Evolutionary conservation across 2,888 invertebrate genomes (phyloP), one percentile per base, ranked within the genome.

Genomic region (Artemia sp.): DNA sequence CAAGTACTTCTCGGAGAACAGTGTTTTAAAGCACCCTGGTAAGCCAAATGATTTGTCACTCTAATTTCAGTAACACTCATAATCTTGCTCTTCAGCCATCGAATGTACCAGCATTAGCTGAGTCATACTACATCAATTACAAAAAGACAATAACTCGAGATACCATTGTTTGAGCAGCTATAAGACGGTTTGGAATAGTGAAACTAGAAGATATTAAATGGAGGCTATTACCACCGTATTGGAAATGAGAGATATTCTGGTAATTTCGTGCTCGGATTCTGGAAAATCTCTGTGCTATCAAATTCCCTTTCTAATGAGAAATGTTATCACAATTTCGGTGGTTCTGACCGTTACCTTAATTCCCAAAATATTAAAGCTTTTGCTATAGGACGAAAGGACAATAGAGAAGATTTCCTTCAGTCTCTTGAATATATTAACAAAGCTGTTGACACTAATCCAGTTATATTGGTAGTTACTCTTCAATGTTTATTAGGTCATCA

Each of bases 381-480:
- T n/a, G 53, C 11, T 11, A 53, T 53, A 11, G 53, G 53, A 11
- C 1, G 1, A 4, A 4, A 3, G 2, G 14, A 3, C 2, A 53
- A 2, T 1, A 2, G 4, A 1, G 58, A 53, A 53, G 2, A 1
- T 4, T 3, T n/a, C 58, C 2, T 1, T 3, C 2, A 2, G 1
- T 2, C 12, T 2, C 3, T 1, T 3, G 4, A 53, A 12, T 1
- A 3, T 3, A 3, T 2, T 3, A 1, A 2, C 2, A 4, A 53
- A 53, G 4, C 2, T 2, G 58, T 4, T 3, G 1, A 53, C 11
- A 53, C 53, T 1, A 4, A 53, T 4, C 4, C 58, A 53, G 58
- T 53, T 2, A 4, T 53, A 2, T 14, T 53, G 4, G 58, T 4
- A n/a, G 58, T 12, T 2, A 53, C 58, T 4, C 58, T 14, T 3